Conservation (phyloP, 2,888 invertebrate genomes). For the Agrochola circellaris region DNA sequence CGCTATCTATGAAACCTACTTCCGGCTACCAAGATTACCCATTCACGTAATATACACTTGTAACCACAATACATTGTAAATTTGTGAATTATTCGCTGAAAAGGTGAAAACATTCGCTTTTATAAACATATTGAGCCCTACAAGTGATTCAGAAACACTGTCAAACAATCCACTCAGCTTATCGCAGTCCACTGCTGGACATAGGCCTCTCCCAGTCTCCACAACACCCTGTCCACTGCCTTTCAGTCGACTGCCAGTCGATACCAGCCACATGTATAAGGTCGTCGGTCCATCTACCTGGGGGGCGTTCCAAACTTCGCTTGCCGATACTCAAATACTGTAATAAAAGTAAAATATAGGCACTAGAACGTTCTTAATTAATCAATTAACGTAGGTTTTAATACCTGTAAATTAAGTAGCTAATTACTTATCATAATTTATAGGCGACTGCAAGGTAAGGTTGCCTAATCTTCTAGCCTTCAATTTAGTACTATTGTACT, state of each 20-base stretch:
- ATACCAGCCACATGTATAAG: not conserved
- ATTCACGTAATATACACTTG: conserved; percentile 29
- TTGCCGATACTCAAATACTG: not conserved
- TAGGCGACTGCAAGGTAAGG: conserved; percentile 4
- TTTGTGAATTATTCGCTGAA: not conserved
- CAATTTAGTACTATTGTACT: not conserved
- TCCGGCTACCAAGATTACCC: conserved; percentile 20
- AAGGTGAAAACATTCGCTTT: not conserved
- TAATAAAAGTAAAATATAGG: conserved; percentile 6
- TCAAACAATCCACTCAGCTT: not conserved
- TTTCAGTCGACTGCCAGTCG: not conserved
- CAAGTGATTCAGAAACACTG: not conserved
- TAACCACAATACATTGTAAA: not conserved
- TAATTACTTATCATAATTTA: conserved; percentile 22
- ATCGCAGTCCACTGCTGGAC: not conserved
- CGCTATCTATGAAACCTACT: conserved; percentile 36
- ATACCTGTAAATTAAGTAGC: not conserved
- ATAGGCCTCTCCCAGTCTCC: too few species aligned
- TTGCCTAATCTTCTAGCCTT: conserved; percentile 2
- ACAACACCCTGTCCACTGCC: not conserved
- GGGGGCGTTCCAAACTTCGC: not conserved
- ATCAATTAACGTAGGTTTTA: conserved; percentile 2
- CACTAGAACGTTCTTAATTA: not conserved
- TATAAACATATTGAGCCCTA: not conserved
- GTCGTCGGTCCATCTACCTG: not conserved